Conservation (phyloP, 2,797 vertebrate species). For the Sphenopsis melanotis region DNA sequence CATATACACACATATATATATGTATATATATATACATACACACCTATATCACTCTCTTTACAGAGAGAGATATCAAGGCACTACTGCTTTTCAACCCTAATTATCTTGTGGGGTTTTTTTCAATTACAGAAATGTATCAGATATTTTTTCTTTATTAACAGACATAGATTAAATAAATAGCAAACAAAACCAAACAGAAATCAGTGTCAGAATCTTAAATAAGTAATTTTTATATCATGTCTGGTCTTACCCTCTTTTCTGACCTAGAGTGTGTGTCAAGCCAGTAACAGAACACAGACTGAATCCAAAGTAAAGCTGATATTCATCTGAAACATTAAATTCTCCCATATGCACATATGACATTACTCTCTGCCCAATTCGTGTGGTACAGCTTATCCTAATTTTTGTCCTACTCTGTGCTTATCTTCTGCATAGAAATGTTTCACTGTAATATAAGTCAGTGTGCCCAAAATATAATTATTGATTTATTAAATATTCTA, state of each 20-base stretch:
- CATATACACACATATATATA: fast-evolving
- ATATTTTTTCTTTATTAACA: not conserved
- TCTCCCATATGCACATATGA: not conserved
- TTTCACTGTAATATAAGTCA: not conserved
- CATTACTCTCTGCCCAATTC: not conserved
- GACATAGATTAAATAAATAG: not conserved
- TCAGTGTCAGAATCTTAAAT: not conserved
- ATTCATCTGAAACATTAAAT: not conserved
- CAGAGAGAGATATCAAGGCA: not conserved
- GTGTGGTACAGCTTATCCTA: not conserved
- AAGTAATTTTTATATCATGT: not conserved
- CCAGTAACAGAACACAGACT: not conserved
- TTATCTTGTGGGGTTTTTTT: not conserved
- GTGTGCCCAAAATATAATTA: not conserved
- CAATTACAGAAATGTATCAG: not conserved
- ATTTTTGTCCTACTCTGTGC: not conserved
- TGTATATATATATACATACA: not conserved
- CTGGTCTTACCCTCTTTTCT: not conserved
- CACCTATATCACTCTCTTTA: not conserved
- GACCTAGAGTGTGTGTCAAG: not conserved
- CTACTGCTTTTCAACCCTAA: not conserved
- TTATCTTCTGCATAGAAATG: not conserved
- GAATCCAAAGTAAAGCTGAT: not conserved
- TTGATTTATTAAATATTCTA: not conserved
- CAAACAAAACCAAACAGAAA: not conserved